Evolutionary conservation across 2,888 invertebrate genomes (phyloP), one percentile per base, ranked within the genome.

Genomic region (Rhynchonema sp.): DNA sequence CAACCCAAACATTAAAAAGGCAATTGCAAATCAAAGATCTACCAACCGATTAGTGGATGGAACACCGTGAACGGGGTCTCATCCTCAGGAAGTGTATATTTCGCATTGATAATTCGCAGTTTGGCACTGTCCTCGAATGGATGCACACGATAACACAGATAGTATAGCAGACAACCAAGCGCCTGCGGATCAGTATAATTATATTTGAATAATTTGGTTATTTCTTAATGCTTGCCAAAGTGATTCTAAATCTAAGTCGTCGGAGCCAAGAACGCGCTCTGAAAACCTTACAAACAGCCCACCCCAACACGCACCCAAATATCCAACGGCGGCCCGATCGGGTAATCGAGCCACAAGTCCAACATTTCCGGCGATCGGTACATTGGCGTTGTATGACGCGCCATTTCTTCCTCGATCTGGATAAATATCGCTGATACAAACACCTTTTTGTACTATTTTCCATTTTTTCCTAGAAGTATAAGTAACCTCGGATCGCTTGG

Each of bases 331-430:
- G 86, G 82, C 60, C 90, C 90, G 65, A 98, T 90, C 63, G 84
- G 85, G 72, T 85, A 84, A 74, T 98, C 92, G 70, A 85, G 88
- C 86, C 96, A 98, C 2, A 92, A 87, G 73, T 96, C 94, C 60
- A 96, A 80, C 84, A 96, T 91, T 80, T 98, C 98, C 30, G 98
- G 98, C 0, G 96, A 87, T 73, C 98, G 81, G 76, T 98, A 98
- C 96, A 81, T 80, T 6, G 80, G 81, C 23, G 80, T 81, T 23
- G 80, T 81, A 67, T 78, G 75, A 64, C 76, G 75, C n/a, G 76
- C 72, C 69, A 79, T 76, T 79, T 80, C 30, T 2, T 55, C 55
- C n/a, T 59, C 30, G 20, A 26, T 56, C 25, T 20, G 28, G 23
- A 27, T 28, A 22, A 30, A 62, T 17, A n/a, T 26, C 29, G 58